These are phyloP conservation scores for Formica aserva DNA, from an alignment of 2,888 invertebrate species.

Conservation along the genomic window DNA sequence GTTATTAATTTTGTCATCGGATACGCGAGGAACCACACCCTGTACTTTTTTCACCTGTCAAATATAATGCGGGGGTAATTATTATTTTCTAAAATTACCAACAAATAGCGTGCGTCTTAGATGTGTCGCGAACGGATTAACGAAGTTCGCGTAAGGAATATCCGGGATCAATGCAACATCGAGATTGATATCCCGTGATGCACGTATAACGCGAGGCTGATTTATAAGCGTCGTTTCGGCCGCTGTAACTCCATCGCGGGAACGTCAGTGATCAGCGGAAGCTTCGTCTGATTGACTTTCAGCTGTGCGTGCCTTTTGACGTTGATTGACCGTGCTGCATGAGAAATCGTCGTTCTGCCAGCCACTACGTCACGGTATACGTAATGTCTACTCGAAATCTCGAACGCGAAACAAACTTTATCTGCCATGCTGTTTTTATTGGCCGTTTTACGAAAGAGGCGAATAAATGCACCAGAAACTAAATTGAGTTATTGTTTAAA, in stretches of 20 bases:
- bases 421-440: not conserved
- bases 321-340: slow-evolving; percentile 73
- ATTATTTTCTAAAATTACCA: not conserved
- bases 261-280: slow-evolving; percentile 67
- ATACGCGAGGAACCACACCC: not conserved
- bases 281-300: slow-evolving; percentile 76
- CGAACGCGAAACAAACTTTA: slow-evolving; percentile 11
- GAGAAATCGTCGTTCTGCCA: slow-evolving; percentile 39
- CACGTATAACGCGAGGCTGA: slow-evolving; percentile 4
- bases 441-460: not conserved
- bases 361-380: slow-evolving; percentile 10
- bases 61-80: not conserved
- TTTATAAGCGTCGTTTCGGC: slow-evolving; percentile 43
- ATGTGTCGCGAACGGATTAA: not conserved
- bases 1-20: not conserved
- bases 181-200: slow-evolving; percentile 41
- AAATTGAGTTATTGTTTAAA: not conserved
- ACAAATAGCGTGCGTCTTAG: not conserved
- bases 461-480: not conserved
- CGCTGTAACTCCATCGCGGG: slow-evolving; percentile 25
- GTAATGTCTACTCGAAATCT: slow-evolving; percentile 32
- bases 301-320: slow-evolving; percentile 74
- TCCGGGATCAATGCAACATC: slow-evolving; percentile 1
- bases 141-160: not conserved
- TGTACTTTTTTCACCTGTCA: not conserved